phyloP scores from a whole-genome alignment of 2,888 invertebrate species.

The Elysia crispata region DNA sequence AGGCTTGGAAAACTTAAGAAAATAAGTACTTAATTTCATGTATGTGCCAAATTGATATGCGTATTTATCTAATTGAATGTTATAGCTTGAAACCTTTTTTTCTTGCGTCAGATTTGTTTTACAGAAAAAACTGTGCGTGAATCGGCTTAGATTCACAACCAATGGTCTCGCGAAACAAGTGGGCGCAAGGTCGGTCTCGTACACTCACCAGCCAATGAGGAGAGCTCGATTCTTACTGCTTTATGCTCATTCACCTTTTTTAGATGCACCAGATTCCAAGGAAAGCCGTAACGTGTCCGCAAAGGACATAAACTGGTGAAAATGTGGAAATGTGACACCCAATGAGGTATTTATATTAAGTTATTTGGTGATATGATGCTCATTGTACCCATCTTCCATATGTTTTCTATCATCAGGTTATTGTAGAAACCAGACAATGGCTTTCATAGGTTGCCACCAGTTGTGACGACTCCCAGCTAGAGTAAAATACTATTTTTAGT shows the following conservation, averaged over 20 bases:
- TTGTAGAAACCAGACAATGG: constrained; percentile 29
- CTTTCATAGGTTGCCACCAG: constrained; percentile 12
- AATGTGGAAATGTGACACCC: constrained; percentile 38
- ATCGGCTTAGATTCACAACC: constrained; percentile 11
- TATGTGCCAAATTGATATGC: too few species aligned
- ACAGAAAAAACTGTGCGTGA: background rate
- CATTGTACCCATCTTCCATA: background rate
- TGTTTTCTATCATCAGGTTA: background rate
- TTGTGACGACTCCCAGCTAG: constrained; percentile 38
- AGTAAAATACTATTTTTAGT: constrained; percentile 48
- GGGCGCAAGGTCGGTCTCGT: constrained; percentile 41
- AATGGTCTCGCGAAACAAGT: constrained; percentile 44
- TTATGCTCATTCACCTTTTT: constrained; percentile 75
- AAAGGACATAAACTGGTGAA: background rate
- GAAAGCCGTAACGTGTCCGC: constrained; percentile 16
- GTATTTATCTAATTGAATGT: too few species aligned
- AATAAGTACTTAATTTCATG: too few species aligned
- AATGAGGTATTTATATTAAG: constrained; percentile 17
- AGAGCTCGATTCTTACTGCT: constrained; percentile 50
- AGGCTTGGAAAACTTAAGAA: too few species aligned
- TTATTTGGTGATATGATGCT: too few species aligned
- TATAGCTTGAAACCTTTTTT: background rate
- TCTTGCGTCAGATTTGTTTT: background rate
- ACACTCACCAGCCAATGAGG: constrained; percentile 38
- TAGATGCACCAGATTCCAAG: constrained; percentile 56